Conservation (phyloP, 1,140 invertebrate species). For the Linepithema humile region DNA sequence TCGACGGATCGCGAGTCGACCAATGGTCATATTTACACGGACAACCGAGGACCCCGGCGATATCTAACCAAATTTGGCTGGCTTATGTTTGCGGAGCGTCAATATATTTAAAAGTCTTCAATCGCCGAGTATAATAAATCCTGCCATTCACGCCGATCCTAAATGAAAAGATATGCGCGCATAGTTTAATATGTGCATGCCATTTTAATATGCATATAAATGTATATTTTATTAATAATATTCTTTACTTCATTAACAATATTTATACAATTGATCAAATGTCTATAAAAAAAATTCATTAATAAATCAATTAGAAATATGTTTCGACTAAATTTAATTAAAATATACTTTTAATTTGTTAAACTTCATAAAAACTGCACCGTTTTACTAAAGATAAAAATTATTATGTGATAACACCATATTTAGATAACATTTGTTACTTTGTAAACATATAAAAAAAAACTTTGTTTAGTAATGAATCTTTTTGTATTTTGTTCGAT, state of each 20-base stretch:
- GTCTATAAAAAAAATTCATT: neutral
- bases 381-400: neutral
- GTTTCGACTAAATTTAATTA: neutral
- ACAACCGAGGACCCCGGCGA: neutral
- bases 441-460: neutral
- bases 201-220: neutral
- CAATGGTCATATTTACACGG: slow-evolving; percentile 8
- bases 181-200: neutral
- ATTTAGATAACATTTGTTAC: neutral
- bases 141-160: neutral
- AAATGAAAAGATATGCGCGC: neutral
- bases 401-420: neutral
- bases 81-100: slow-evolving; percentile 25
- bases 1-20: neutral
- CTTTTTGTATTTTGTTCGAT: neutral
- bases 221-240: neutral
- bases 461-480: too few relatives aligned
- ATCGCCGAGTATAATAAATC: neutral
- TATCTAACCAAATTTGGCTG: slow-evolving; percentile 32
- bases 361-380: too few relatives aligned
- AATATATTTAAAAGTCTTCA: slow-evolving; percentile 28
- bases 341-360: too few relatives aligned
- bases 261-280: neutral
- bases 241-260: neutral
- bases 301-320: neutral